A percentile compares a stretch with the other conserved stretches of the same genome.
Conservation (phyloP, 2,888 invertebrate species). For the Caenorhabditis japonica region DNA sequence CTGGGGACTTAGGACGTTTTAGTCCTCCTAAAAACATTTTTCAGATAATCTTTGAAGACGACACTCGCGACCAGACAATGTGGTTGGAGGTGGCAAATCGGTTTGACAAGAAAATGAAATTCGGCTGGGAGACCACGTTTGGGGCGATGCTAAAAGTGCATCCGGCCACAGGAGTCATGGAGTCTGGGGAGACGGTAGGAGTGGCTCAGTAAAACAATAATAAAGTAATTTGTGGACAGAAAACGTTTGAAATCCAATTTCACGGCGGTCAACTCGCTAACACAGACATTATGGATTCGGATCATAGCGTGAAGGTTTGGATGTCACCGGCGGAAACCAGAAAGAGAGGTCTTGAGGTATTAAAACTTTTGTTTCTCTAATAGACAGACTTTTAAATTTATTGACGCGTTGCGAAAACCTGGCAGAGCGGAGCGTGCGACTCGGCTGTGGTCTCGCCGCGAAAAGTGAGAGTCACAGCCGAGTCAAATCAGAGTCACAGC, state of each 20-base stretch:
- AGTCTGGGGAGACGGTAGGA: conserved; percentile 25
- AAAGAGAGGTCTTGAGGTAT: conserved; percentile 34
- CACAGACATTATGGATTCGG: conserved; percentile 38
- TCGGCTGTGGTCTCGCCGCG: too few relatives aligned
- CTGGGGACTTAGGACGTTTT: too few relatives aligned
- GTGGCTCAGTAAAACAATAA: neutral
- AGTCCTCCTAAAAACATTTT: neutral
- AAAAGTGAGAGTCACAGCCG: too few relatives aligned
- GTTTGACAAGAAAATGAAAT: conserved; percentile 31
- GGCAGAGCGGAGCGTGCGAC: too few relatives aligned
- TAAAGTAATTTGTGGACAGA: conserved; percentile 8
- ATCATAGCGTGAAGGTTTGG: conserved; percentile 34
- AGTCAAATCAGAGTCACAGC: too few relatives aligned
- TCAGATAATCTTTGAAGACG: conserved; percentile 43
- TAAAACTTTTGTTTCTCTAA: neutral
- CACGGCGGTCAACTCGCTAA: conserved; percentile 22
- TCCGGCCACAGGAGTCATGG: conserved; percentile 26
- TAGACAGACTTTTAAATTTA: too few relatives aligned
- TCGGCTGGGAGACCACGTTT: conserved; percentile 44
- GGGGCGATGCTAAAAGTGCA: conserved; percentile 17
- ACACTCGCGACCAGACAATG: conserved; percentile 25
- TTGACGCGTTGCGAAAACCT: too few relatives aligned
- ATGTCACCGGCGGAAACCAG: conserved; percentile 34
- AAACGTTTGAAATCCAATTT: conserved; percentile 33
- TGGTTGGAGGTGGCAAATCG: conserved; percentile 20